phyloP scores from a whole-genome alignment of 2,113 vertebrate genomes.

The Poicephalus meyeri region DNA sequence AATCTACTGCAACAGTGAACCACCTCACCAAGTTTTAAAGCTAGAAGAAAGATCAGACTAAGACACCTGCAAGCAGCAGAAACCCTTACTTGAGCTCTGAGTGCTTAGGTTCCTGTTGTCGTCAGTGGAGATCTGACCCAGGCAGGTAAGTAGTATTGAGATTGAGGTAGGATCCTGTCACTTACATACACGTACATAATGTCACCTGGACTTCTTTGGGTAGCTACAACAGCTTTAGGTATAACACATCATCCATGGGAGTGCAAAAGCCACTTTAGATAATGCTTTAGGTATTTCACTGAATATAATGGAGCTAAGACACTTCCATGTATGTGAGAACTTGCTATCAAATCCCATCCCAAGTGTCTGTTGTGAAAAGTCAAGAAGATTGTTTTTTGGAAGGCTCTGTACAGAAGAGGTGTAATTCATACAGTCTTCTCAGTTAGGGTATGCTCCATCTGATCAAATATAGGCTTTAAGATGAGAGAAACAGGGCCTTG shows the following conservation, averaged over 20 bases:
- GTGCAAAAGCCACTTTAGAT: not conserved
- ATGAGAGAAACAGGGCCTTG: conserved; percentile 14
- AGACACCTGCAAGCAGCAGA: not conserved
- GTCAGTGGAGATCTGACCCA: not conserved
- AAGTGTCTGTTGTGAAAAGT: not conserved
- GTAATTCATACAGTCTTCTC: not conserved
- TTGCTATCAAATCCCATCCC: not conserved
- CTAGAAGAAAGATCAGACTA: not conserved
- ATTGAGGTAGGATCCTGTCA: not conserved
- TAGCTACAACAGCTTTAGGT: not conserved
- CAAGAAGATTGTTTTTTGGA: not conserved
- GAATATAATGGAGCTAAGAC: not conserved
- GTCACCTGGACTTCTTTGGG: not conserved
- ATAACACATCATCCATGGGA: not conserved
- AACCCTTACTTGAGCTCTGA: fast-evolving
- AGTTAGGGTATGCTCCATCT: not conserved
- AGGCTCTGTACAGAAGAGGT: not conserved
- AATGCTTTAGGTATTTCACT: not conserved
- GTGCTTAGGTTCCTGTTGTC: not conserved
- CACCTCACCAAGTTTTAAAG: not conserved
- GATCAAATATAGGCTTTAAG: conserved; percentile 13
- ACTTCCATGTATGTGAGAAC: not conserved
- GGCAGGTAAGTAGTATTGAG: not conserved
- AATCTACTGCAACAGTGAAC: not conserved
- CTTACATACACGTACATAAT: not conserved